Conservation (phyloP, 2,888 invertebrate species). For the Zele albiditarsus region DNA sequence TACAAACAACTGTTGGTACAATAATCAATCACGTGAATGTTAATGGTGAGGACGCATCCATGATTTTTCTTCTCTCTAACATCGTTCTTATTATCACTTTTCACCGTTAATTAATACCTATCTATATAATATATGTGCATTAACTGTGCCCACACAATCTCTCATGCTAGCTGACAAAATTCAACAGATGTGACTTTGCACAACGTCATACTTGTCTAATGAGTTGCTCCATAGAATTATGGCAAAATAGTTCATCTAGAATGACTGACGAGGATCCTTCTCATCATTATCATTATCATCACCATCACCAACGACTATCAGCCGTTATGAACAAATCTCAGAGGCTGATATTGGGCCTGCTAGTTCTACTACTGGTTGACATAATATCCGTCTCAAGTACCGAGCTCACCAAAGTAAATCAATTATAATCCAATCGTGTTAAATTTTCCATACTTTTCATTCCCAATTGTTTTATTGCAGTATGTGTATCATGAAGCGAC, state of each 20-base stretch:
- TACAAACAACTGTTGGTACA: not conserved
- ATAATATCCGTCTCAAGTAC: slow-evolving; percentile 97
- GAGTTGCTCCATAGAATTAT: slow-evolving; percentile 70
- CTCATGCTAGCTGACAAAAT: not conserved
- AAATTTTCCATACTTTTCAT: not conserved
- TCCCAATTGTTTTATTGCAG: slow-evolving; percentile 74
- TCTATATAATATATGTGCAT: not conserved
- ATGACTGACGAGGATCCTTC: slow-evolving; percentile 70
- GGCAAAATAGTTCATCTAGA: slow-evolving; percentile 68
- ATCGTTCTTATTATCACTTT: no score
- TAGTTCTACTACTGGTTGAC: slow-evolving; percentile 92
- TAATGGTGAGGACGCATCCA: not conserved
- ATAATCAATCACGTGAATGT: not conserved
- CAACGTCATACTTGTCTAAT: slow-evolving; percentile 48
- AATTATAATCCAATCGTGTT: not conserved
- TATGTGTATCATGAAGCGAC: slow-evolving; percentile 88
- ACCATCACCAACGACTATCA: slow-evolving; percentile 56
- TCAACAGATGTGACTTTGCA: not conserved
- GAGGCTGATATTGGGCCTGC: slow-evolving; percentile 87
- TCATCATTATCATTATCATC: not conserved
- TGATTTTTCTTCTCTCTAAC: no score
- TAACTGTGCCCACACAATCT: not conserved
- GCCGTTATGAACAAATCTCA: slow-evolving; percentile 79
- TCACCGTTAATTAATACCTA: not conserved
- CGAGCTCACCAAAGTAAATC: slow-evolving; percentile 91